phyloP scores from a whole-genome alignment of 2,888 invertebrate genomes.

The Vannuccia rotundouncinata region DNA sequence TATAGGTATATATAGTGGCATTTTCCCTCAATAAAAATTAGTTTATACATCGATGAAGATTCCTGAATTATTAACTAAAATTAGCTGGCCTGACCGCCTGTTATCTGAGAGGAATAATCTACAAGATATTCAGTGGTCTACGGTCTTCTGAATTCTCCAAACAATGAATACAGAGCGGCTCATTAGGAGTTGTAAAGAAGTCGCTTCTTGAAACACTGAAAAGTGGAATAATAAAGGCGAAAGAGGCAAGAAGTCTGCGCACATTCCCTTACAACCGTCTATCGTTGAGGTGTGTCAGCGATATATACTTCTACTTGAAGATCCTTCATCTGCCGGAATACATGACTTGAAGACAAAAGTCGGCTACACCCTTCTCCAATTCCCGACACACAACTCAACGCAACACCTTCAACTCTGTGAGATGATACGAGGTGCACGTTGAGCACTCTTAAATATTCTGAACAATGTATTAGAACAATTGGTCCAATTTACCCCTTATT shows the following conservation, averaged over 20 bases:
- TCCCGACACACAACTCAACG: too few relatives aligned
- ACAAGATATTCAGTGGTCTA: too few relatives aligned
- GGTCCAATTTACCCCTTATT: neutral
- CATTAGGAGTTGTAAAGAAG: neutral
- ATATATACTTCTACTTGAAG: neutral
- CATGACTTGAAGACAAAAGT: neutral
- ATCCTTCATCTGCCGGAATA: neutral
- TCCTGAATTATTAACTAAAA: neutral
- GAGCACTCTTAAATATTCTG: too few relatives aligned
- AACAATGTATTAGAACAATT: neutral
- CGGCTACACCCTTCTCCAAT: too few relatives aligned
- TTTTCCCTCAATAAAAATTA: too few relatives aligned
- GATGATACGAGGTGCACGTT: too few relatives aligned
- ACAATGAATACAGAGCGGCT: neutral
- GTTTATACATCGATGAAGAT: neutral
- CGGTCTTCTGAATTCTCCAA: too few relatives aligned
- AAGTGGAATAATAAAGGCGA: neutral
- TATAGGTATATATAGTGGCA: too few relatives aligned
- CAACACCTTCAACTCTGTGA: too few relatives aligned
- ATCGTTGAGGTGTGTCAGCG: too few relatives aligned
- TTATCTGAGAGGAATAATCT: neutral
- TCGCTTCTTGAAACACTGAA: neutral
- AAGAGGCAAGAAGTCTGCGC: neutral
- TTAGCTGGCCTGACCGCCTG: neutral
- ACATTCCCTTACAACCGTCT: neutral